These are phyloP conservation scores for Mesaphorura yosii DNA, from an alignment of 1,140 invertebrate genomes.

Conservation along the genomic window DNA sequence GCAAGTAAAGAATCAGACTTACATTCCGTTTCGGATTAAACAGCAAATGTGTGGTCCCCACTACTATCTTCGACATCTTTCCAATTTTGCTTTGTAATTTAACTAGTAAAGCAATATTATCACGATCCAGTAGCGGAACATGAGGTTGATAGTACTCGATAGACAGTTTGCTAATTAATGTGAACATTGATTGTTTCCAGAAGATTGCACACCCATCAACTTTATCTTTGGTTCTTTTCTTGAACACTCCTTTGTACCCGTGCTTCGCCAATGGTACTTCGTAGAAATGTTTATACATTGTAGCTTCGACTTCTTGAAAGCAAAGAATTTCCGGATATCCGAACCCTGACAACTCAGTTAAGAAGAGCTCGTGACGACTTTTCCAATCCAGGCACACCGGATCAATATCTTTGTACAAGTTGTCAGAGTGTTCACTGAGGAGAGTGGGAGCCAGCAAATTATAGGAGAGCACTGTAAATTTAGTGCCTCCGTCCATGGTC, in stretches of 20 bases:
- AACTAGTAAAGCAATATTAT: conserved; percentile 75
- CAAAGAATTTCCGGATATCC: conserved; percentile 37
- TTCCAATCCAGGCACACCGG: not conserved
- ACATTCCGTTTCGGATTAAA: conserved; percentile 68
- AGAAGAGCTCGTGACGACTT: not conserved
- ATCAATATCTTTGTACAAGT: conserved; percentile 58
- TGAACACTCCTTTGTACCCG: conserved; percentile 53
- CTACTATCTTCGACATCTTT: conserved; percentile 45
- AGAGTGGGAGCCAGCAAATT: conserved; percentile 79
- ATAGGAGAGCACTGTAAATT: conserved; percentile 53
- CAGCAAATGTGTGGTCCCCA: conserved; percentile 88
- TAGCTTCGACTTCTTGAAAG: conserved; percentile 75
- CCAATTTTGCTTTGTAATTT: conserved; percentile 48
- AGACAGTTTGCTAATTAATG: conserved; percentile 45
- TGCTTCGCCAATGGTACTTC: conserved; percentile 36
- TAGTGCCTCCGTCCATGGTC: conserved; percentile 15
- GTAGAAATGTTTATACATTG: conserved; percentile 54
- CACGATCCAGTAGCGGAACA: conserved; percentile 55
- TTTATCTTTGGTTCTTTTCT: conserved; percentile 57
- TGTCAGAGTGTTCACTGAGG: conserved; percentile 55
- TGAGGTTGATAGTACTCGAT: conserved; percentile 49
- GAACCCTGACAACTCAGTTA: not conserved
- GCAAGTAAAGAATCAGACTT: too few relatives aligned
- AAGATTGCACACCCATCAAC: conserved; percentile 75
- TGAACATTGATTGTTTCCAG: conserved; percentile 53